Conservation (phyloP, 1,140 invertebrate species). For the Pseudomyrmex pallidus region DNA sequence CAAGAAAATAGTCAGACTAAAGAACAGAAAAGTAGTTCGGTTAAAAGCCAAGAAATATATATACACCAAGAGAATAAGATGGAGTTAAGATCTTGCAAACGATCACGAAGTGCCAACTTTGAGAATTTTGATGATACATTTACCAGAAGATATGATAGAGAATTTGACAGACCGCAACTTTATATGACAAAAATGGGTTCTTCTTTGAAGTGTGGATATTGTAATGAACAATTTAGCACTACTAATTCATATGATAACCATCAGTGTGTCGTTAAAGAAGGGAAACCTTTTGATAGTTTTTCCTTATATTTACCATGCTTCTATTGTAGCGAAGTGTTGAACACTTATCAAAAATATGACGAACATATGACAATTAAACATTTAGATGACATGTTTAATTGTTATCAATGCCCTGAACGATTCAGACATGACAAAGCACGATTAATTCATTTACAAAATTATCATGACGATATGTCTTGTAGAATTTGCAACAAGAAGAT, state of each 20-base stretch:
- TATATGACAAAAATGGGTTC: neutral
- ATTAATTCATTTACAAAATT: conserved; percentile 64
- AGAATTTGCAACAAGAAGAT: conserved; percentile 70
- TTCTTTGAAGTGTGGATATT: conserved; percentile 75
- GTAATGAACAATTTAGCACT: conserved; percentile 64
- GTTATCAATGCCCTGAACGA: conserved; percentile 73
- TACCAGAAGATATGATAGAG: neutral
- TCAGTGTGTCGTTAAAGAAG: conserved; percentile 62
- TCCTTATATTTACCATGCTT: conserved; percentile 68
- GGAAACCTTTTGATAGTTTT: conserved; percentile 60
- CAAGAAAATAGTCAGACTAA: conserved; percentile 17
- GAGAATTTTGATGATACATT: neutral
- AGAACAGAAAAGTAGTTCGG: neutral
- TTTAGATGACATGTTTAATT: conserved; percentile 68
- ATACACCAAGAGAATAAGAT: conserved; percentile 9
- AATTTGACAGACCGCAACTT: neutral
- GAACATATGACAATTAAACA: conserved; percentile 72
- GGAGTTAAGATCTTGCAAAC: conserved; percentile 9
- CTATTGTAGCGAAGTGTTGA: conserved; percentile 57
- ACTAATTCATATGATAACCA: conserved; percentile 68
- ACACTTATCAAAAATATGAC: conserved; percentile 70
- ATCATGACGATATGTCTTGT: conserved; percentile 69
- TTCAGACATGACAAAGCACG: conserved; percentile 66
- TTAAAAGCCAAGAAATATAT: conserved; percentile 19
- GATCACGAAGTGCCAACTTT: neutral